Conservation (phyloP, 2,113 vertebrate genomes). For the Burhinus oedicnemus region DNA sequence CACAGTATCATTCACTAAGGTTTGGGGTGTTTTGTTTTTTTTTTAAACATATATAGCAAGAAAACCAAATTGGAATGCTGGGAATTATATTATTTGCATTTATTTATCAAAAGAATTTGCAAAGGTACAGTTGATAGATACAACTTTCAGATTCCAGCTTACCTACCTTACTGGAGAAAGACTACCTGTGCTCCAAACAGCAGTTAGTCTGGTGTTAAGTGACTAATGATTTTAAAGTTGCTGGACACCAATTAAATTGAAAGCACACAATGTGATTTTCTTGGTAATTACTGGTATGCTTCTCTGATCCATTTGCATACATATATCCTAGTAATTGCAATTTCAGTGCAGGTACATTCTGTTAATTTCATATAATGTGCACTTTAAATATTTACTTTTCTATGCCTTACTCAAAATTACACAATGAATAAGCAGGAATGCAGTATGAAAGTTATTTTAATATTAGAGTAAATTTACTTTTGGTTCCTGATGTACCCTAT, state of each 20-base stretch:
- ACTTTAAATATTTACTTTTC: not conserved
- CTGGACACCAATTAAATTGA: not conserved
- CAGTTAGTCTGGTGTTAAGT: not conserved
- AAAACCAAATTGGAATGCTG: not conserved
- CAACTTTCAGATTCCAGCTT: not conserved
- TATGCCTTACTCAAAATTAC: not conserved
- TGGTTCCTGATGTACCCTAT: not conserved
- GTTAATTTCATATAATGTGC: not conserved
- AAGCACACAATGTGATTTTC: not conserved
- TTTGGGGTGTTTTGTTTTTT: no score
- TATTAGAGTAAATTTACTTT: not conserved
- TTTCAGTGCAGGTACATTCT: not conserved
- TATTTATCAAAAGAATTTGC: not conserved
- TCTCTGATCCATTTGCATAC: not conserved
- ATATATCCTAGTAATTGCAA: not conserved
- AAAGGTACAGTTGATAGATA: not conserved
- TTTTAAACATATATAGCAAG: no score
- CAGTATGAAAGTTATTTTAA: not conserved
- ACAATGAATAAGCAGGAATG: not conserved
- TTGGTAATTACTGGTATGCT: not conserved
- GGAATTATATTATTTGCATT: not conserved
- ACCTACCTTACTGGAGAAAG: not conserved
- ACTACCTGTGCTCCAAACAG: not conserved
- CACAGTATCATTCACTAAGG: no score
- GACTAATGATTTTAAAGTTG: not conserved